Evolutionary conservation across 2,113 vertebrate genomes (phyloP), one percentile per base, ranked within the genome.

Genomic region (Forbesichthys papilliferus): DNA sequence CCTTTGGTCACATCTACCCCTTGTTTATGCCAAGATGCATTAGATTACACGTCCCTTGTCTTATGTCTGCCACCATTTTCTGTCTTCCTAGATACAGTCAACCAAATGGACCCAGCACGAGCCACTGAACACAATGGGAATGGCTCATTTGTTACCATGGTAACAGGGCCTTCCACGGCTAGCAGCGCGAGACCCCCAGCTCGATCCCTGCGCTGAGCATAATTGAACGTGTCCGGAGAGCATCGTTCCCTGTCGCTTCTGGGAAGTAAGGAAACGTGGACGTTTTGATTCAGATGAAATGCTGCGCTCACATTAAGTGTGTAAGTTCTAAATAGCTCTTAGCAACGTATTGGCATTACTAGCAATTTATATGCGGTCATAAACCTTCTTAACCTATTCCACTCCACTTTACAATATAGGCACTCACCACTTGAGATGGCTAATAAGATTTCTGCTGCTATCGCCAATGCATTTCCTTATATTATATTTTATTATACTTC

Each of bases 61-160:
- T 4, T 33, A 4, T 34, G 18, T 33, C 11, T 27, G 56, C 14
- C 1, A 33, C 13, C 42, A 9, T 55, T 46, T 16, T 11, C 42
- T 1, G 2, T 5, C 57, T 9, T 3, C 14, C 9, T 53, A 47
- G 16, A 49, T 58, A 53, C 34, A 34, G 11, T n/a, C 47, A 4
- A 13, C 36, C 14, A 11, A 66, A 65, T 46, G 6, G 27, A 9
- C n/a, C 59, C 61, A 58, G 27, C 13, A 5, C 42, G 13, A 47
- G 60, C 76, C 59, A 47, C 69, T 57, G 66, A 63, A 42, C 66
- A 47, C 42, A 48, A 48, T 62, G 61, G 47, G 16, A 58, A 69
- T 64, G 78, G 69, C 60, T 73, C 74, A 79, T 81, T 74, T 33
- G 82, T 84, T 77, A 18, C 84, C 79, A 85, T 78, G 46, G 84